These are phyloP conservation scores for Sepiola atlantica DNA, from an alignment of 2,888 invertebrate genomes.

Conservation along the genomic window DNA sequence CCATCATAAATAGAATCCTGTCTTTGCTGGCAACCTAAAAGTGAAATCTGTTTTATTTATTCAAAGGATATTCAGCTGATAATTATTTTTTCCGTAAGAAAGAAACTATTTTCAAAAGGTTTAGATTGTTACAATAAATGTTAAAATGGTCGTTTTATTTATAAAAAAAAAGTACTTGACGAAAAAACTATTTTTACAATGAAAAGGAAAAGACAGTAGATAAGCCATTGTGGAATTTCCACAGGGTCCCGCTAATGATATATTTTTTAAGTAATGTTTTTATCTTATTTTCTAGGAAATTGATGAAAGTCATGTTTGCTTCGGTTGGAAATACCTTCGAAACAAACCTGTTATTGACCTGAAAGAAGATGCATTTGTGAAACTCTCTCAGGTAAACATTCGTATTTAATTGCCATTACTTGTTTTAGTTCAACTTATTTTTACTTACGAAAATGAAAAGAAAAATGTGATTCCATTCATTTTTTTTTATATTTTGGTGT, in stretches of 20 bases:
- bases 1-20: no score
- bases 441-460: background rate
- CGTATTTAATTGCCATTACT: background rate
- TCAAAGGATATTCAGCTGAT: no score
- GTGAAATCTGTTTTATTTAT: no score
- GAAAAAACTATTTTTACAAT: background rate
- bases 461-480: background rate
- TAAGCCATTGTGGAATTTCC: no score
- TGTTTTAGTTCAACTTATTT: background rate
- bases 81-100: no score
- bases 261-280: background rate
- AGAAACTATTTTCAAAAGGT: no score
- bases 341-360: constrained; percentile 94
- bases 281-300: constrained; percentile 81
- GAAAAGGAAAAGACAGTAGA: no score
- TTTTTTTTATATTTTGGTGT: background rate
- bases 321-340: constrained; percentile 89
- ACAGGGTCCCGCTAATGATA: no score
- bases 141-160: no score
- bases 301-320: constrained; percentile 90
- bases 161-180: background rate
- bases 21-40: no score
- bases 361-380: constrained; percentile 91
- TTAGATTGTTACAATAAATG: no score
- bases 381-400: constrained; percentile 77